phyloP scores from a whole-genome alignment of 2,888 invertebrate species.

The Ophion costatus region DNA sequence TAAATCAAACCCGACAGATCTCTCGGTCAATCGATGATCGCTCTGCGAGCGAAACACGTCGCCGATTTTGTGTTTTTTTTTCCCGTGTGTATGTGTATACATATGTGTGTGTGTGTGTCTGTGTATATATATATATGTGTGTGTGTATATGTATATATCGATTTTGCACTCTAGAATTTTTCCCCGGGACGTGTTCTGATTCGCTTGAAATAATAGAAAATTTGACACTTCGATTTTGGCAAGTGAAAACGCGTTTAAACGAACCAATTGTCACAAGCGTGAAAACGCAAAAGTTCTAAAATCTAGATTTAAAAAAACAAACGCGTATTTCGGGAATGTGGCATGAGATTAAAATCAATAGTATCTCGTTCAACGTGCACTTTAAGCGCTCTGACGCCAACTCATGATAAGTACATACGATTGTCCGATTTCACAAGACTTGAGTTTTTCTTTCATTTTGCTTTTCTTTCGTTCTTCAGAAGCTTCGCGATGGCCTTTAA shows the following conservation, averaged over 20 bases:
- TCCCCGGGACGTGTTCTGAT: slow-evolving; percentile 17
- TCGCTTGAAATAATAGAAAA: slow-evolving; percentile 23
- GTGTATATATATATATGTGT: neutral
- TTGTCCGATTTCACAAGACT: slow-evolving; percentile 25
- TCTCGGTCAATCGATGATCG: slow-evolving; percentile 64
- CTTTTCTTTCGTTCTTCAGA: slow-evolving; percentile 39
- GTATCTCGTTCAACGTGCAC: slow-evolving; percentile 44
- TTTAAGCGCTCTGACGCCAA: slow-evolving; percentile 26
- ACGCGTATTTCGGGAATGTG: slow-evolving; percentile 73
- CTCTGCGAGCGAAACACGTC: slow-evolving; percentile 60
- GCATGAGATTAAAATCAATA: slow-evolving; percentile 55
- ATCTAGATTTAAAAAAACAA: slow-evolving; percentile 45
- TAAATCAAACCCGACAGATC: slow-evolving; percentile 62
- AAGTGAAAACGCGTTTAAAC: slow-evolving; percentile 44
- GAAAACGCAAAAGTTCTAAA: slow-evolving; percentile 32
- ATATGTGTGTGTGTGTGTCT: neutral
- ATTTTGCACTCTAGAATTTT: slow-evolving; percentile 12
- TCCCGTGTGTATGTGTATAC: slow-evolving; percentile 9
- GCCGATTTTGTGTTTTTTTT: slow-evolving; percentile 44
- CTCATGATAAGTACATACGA: slow-evolving; percentile 59
- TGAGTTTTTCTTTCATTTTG: slow-evolving; percentile 23
- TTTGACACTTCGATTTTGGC: slow-evolving; percentile 43
- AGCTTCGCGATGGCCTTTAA: neutral
- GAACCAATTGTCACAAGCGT: neutral
- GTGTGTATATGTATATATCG: neutral